These are phyloP conservation scores for Tigriopus californicus DNA, from an alignment of 2,888 invertebrate species.

Conservation along the genomic window DNA sequence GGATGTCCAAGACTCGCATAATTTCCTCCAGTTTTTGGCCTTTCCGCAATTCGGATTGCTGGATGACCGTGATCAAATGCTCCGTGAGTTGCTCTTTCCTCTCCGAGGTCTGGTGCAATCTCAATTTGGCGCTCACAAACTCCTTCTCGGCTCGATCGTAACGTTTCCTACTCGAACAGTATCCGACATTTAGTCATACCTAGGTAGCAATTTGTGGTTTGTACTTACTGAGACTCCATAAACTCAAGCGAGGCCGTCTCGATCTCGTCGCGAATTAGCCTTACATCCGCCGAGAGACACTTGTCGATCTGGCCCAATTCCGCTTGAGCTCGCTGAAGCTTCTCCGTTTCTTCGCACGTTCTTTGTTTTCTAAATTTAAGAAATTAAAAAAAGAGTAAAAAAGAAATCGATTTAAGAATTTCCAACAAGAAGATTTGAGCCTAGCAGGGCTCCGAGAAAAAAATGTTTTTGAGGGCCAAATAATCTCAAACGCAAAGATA, in stretches of 20 bases:
- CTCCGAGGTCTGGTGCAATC: neutral
- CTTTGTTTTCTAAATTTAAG: neutral
- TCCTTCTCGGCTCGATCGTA: neutral
- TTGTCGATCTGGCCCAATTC: neutral
- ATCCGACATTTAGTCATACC: neutral
- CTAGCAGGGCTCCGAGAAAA: too few relatives aligned
- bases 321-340: neutral
- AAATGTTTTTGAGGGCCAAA: too few relatives aligned
- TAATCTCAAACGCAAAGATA: too few relatives aligned
- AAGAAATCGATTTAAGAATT: neutral
- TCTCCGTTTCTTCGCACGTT: neutral
- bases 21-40: neutral
- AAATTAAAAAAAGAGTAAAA: neutral
- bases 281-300: neutral
- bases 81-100: conserved; percentile 1
- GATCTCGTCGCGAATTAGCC: neutral
- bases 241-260: neutral
- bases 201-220: too few relatives aligned
- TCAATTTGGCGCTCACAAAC: neutral
- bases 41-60: neutral
- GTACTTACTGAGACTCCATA: neutral
- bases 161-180: neutral
- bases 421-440: too few relatives aligned
- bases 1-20: neutral
- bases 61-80: neutral